Evolutionary conservation across 2,888 invertebrate species (phyloP).

Genomic region (Temnothorax ravouxi): DNA sequence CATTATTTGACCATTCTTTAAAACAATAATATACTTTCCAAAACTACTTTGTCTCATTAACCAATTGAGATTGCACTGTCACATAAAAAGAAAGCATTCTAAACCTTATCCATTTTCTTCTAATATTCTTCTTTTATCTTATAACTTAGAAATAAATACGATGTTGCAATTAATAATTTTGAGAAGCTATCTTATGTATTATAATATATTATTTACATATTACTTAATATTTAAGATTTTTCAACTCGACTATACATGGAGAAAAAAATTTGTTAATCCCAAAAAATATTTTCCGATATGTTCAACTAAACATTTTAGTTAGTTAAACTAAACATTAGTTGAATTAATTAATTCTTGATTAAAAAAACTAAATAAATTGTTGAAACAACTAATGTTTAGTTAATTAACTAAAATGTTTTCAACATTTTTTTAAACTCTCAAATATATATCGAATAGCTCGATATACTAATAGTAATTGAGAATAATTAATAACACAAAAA

Average conservation of each 20-base stretch:
- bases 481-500: slow-evolving; percentile 9
- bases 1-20: not conserved
- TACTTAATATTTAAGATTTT: not conserved
- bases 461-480: not conserved
- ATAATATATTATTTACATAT: not conserved
- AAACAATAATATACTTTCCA: not conserved
- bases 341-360: too few species aligned
- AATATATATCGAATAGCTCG: not conserved
- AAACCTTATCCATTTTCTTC: not conserved
- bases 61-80: not conserved
- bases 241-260: not conserved
- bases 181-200: not conserved
- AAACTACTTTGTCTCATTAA: not conserved
- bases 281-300: too few species aligned
- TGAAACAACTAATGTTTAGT: too few species aligned
- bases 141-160: not conserved
- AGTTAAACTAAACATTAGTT: too few species aligned
- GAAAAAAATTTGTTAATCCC: too few species aligned
- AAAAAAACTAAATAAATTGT: too few species aligned
- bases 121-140: not conserved
- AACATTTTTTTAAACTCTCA: not conserved
- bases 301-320: too few species aligned
- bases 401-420: not conserved
- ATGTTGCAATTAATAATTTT: not conserved
- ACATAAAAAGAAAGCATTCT: not conserved